Percentiles rank a stretch among this genome's conserved stretches.
phyloP scores from a whole-genome alignment of 2,888 invertebrate genomes.

The Euzophera pinguis region DNA sequence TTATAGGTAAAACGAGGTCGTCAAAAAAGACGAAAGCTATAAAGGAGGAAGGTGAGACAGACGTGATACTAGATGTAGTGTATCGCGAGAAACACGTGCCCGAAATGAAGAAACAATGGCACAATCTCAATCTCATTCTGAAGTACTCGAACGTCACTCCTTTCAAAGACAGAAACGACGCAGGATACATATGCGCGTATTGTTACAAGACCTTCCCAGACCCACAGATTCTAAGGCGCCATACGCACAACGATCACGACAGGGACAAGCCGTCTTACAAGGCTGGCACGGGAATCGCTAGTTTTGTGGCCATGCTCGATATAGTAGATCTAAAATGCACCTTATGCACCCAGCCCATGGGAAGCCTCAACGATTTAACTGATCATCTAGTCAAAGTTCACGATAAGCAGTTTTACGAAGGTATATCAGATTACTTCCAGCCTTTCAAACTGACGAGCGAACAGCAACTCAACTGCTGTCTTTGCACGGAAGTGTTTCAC shows the following conservation, averaged over 20 bases:
- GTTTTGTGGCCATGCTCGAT: slow-evolving; percentile 64
- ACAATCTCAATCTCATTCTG: slow-evolving; percentile 61
- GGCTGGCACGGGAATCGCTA: slow-evolving; percentile 58
- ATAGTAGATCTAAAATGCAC: slow-evolving; percentile 65
- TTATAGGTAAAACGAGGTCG: slow-evolving; percentile 68
- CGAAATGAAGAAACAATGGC: slow-evolving; percentile 71
- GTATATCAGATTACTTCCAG: slow-evolving; percentile 61
- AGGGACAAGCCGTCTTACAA: slow-evolving; percentile 64
- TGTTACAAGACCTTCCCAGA: slow-evolving; percentile 64
- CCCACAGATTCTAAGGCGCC: slow-evolving; percentile 46
- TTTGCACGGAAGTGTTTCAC: slow-evolving; percentile 59
- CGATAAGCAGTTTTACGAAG: slow-evolving; percentile 58
- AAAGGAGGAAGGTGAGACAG: slow-evolving; percentile 47
- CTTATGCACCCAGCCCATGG: slow-evolving; percentile 50
- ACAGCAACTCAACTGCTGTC: slow-evolving; percentile 59
- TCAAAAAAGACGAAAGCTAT: slow-evolving; percentile 56
- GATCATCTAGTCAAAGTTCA: slow-evolving; percentile 58
- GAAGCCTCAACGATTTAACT: slow-evolving; percentile 42
- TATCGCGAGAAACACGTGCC: slow-evolving; percentile 52
- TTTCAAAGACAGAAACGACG: slow-evolving; percentile 66
- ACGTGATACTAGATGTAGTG: slow-evolving; percentile 36
- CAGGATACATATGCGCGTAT: slow-evolving; percentile 67
- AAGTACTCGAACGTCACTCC: slow-evolving; percentile 67
- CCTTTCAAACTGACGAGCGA: slow-evolving; percentile 58
- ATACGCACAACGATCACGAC: slow-evolving; percentile 56